Evolutionary conservation across 1,140 invertebrate genomes (phyloP).

Genomic region (Drosophila gunungcola): DNA sequence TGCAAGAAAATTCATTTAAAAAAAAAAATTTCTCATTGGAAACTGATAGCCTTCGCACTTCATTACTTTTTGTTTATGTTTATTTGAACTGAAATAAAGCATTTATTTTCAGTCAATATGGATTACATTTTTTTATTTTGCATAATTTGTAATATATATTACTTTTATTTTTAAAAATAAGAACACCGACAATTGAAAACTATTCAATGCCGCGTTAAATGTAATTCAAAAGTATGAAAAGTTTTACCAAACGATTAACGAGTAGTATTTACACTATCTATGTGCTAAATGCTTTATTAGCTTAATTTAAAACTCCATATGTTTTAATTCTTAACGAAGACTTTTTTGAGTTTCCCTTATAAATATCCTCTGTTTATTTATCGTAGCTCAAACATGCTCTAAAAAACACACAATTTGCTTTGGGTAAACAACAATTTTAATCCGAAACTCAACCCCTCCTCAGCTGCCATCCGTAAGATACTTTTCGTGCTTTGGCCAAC

Average conservation of each 20-base stretch:
- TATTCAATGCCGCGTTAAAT: too few relatives aligned
- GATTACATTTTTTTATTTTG: too few relatives aligned
- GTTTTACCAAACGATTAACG: neutral
- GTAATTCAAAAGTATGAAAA: too few relatives aligned
- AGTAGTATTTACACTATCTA: neutral
- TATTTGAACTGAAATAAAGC: too few relatives aligned
- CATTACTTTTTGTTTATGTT: too few relatives aligned
- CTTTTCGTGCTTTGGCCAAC: constrained; percentile 26
- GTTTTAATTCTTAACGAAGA: constrained; percentile 4
- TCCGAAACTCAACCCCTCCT: constrained; percentile 20
- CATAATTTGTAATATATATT: too few relatives aligned
- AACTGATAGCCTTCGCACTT: too few relatives aligned
- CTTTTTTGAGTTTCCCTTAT: neutral
- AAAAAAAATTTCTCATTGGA: too few relatives aligned
- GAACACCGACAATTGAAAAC: too few relatives aligned
- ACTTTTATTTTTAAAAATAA: too few relatives aligned
- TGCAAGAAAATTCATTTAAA: too few relatives aligned
- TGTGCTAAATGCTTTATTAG: constrained; percentile 1
- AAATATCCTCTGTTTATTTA: constrained; percentile 8
- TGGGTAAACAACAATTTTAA: constrained; percentile 36
- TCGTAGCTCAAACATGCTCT: constrained; percentile 23
- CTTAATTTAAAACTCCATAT: neutral
- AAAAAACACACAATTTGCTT: constrained; percentile 39
- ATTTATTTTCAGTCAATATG: too few relatives aligned
- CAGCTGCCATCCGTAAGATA: constrained; percentile 30